Evolutionary conservation across 2,888 invertebrate species (phyloP), one percentile per base, ranked within the genome.

Genomic region (Idaea dimidiata): DNA sequence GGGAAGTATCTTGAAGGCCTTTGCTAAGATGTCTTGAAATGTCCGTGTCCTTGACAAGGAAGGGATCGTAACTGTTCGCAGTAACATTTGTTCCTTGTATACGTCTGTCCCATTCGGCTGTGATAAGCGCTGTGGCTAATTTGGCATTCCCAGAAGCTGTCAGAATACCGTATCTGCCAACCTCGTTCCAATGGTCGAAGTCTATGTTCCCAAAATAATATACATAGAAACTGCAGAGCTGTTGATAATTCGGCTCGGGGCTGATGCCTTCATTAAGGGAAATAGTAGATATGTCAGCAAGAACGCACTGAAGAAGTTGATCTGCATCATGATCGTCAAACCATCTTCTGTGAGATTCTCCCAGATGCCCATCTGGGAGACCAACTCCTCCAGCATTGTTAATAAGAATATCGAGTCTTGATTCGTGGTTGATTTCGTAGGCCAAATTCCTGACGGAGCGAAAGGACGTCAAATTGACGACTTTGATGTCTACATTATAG

Each of bases 301-400:
- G 78, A 96, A 96, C 0, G 94, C 93, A 16, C 95, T 96, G 73
- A 96, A 95, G 78, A 95, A 94, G 79, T 96, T 96, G 57, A 95
- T 93, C 77, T 95, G 95, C 93, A 95, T 94, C 14, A 93, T 94
- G 0, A 91, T 79, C 68, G 95, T 94, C 33, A 96, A 82, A 0
- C 95, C 95, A 71, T 96, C 95, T 72, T 93, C 92, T 0, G 95
- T 94, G 32, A 90, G 78, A 58, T n/a, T n/a, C n/a, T n/a, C n/a
- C n/a, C n/a, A n/a, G n/a, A n/a, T n/a, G n/a, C n/a, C 77, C 84
- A 64, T 90, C 88, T 0, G 88, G 84, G 0, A 88, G 64, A 0
- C 84, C 87, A 0, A 73, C 86, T 14, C 89, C 83, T 0, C 94
- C 95, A 0, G 95, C 95, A 75, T 95, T 95, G 78, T 95, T 95